Evolutionary conservation across 2,113 vertebrate genomes (phyloP), one percentile per base, ranked within the genome.

Genomic region (Vireo altiloquus): DNA sequence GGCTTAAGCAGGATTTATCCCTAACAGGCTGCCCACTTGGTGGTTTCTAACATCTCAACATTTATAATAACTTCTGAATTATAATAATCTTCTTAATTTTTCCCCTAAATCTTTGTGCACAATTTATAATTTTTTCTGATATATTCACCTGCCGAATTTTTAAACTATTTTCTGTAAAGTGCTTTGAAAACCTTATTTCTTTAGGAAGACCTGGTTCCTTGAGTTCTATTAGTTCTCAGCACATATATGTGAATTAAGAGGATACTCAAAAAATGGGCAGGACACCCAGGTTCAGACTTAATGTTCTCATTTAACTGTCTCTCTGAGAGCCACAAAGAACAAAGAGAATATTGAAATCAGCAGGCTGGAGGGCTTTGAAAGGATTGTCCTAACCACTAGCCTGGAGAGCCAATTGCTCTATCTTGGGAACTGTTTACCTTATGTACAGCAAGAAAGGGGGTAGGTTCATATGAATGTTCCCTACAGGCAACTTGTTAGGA

Each of bases 1-100:
- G 40, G 31, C 31, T 86, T 80, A 83, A 70, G n/a, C 21, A 85
- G 80, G 82, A 69, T 86, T 92, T 95, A 72, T 69, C 46, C 22
- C 23, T 72, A 76, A 68, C 30, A 79, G 64, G 56, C 33, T 61
- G 66, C 10, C 66, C 63, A 57, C 53, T 39, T 86, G 59, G 9
- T 65, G 35, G 88, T 92, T 86, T 90, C 53, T 64, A 82, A 61
- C 31, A 44, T 61, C 53, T 66, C 92, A 60, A 72, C 80, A 79
- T 64, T 70, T 63, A 50, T 9, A 85, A 25, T 39, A 52, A 71
- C 22, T 49, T 68, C 44, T 68, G 27, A 80, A 69, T 72, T 60
- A 52, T 27, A 7, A 24, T 23, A 22, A 3, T 63, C 56, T 44
- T 16, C 7, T 23, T 35, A 28, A 10, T n/a, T 79, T 47, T 42